phyloP scores from a whole-genome alignment of 2,797 vertebrate species.

The Acipenser oxyrinchus region DNA sequence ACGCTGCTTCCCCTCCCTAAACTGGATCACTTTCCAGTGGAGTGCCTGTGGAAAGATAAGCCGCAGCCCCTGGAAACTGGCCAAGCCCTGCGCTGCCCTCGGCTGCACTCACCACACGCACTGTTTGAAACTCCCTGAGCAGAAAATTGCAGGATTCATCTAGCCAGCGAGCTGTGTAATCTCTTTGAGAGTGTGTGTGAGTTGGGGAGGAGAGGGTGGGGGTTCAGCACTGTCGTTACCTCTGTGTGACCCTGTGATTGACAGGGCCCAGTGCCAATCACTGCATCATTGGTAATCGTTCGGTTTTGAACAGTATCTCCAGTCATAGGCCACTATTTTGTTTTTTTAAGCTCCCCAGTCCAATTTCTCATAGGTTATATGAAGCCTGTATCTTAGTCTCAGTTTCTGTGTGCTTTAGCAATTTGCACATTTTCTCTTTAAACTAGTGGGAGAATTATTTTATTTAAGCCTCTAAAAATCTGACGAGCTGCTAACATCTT shows the following conservation, averaged over 20 bases:
- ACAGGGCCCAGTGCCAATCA: conserved; percentile 71
- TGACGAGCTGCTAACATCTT: too few relatives aligned
- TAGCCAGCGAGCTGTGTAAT: conserved; percentile 63
- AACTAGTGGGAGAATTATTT: too few relatives aligned
- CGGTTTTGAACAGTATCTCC: too few relatives aligned
- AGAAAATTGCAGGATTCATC: conserved; percentile 55
- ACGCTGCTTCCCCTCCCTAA: conserved; percentile 4
- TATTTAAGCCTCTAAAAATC: too few relatives aligned
- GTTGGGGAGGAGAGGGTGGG: conserved; percentile 33
- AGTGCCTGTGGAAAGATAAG: conserved; percentile 51
- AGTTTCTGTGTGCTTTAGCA: too few relatives aligned
- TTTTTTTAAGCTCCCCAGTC: too few relatives aligned
- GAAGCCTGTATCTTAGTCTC: too few relatives aligned
- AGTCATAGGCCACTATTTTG: too few relatives aligned
- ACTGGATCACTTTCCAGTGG: conserved; percentile 43
- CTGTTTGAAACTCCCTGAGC: conserved; percentile 51
- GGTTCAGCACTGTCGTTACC: conserved; percentile 61
- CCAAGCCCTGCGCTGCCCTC: conserved; percentile 47
- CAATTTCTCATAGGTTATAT: too few relatives aligned
- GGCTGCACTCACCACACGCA: conserved; percentile 44
- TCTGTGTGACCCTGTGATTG: conserved; percentile 66
- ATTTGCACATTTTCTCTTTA: too few relatives aligned
- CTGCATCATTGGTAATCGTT: conserved; percentile 9
- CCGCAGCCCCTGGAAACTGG: conserved; percentile 44
- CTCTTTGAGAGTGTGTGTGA: conserved; percentile 60